Evolutionary conservation across 1,140 invertebrate species (phyloP).

Genomic region (Bombus terrestris): DNA sequence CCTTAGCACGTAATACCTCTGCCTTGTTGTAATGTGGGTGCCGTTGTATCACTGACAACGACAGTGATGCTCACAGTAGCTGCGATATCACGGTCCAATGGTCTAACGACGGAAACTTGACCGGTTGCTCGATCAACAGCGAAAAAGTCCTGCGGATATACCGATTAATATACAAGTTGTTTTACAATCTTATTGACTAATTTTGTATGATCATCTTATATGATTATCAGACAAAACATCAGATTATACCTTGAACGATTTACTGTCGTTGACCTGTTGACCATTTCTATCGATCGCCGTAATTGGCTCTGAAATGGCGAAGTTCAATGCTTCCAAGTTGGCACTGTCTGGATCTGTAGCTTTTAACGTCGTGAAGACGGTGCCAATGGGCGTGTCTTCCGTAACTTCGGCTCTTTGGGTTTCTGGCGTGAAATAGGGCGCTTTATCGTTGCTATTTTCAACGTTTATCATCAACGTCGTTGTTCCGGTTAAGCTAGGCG

Average conservation of each 20-base stretch:
- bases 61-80: slow-evolving; percentile 90
- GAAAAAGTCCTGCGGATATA: slow-evolving; percentile 87
- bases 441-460: slow-evolving; percentile 94
- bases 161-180: neutral
- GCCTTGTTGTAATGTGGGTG: slow-evolving; percentile 89
- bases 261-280: slow-evolving; percentile 85
- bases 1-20: slow-evolving; percentile 82
- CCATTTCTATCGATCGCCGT: slow-evolving; percentile 92
- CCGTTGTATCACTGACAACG: slow-evolving; percentile 91
- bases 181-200: too few relatives aligned
- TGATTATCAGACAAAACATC: neutral
- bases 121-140: slow-evolving; percentile 87
- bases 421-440: slow-evolving; percentile 91
- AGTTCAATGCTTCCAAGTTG: slow-evolving; percentile 87
- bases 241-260: slow-evolving; percentile 75
- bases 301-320: slow-evolving; percentile 87
- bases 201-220: too few relatives aligned
- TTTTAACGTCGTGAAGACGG: slow-evolving; percentile 88
- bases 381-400: slow-evolving; percentile 90
- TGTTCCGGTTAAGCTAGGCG: slow-evolving; percentile 91
- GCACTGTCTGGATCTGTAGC: slow-evolving; percentile 93
- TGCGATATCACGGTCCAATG: slow-evolving; percentile 87
- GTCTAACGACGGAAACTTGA: slow-evolving; percentile 87
- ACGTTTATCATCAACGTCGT: slow-evolving; percentile 90
- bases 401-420: slow-evolving; percentile 92